Base-by-base conservation (phyloP, 2,888 invertebrate species). In the Ephialtes manifestator region DNA sequence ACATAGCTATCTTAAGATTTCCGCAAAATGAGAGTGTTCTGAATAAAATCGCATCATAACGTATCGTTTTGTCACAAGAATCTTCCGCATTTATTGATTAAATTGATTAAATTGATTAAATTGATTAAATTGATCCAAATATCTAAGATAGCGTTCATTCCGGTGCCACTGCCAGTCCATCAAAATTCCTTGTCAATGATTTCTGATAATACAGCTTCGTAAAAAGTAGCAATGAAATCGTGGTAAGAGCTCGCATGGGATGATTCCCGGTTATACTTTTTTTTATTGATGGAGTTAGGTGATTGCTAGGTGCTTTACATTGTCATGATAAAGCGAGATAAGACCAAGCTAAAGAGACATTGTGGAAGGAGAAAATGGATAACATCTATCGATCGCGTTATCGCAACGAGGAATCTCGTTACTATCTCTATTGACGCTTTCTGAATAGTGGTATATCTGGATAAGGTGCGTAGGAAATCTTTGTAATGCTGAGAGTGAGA, bases 311-410 rank as follows among this genome's bases (percentile, higher is more conserved):
- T n/a, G 70, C 11, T 11, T 24, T 55, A 55, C 51, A 48, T n/a
- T 70, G 31, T 70, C n/a, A 28, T 4, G 31, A 53, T 51, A 18
- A 55, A 65, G n/a, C 28, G 43, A 46, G 60, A 74, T 58, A 48
- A 46, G 13, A 24, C 24, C 4, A 39, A 18, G 65, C 35, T 28
- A 28, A 46, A 67, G 24, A 43, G n/a, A 43, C 8, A 15, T n/a
- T 20, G 53, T 7, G 11, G 24, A 28, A 43, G 43, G 46, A 60
- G 35, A 51, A 2, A 39, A 28, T 28, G 55, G 60, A 55, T 65
- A 18, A 39, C 48, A 78, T 83, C 70, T 51, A 51, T 51, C 51
- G 68, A 70, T 70, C 51, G 70, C 58, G 35, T 63, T 83, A 83
- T 83, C 77, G 11, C 7, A 18, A 4, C 46, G 46, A 5, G 3